A percentile compares a stretch with the other conserved stretches of the same genome.
phyloP scores from a whole-genome alignment of 2,113 vertebrate genomes.

The Pheucticus melanocephalus region DNA sequence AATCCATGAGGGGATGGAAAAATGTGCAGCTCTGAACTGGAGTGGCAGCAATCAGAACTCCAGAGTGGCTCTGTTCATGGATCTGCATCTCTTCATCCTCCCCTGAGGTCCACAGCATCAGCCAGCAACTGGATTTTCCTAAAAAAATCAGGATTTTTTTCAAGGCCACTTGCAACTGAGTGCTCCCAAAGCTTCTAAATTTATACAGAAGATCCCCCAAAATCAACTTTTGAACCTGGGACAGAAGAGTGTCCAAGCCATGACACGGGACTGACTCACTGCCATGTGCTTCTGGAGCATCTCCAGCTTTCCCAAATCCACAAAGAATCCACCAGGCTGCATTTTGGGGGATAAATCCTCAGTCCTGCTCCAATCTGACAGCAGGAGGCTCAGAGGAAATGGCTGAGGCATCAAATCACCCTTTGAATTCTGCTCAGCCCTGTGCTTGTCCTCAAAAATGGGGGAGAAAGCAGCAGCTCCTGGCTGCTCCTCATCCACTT shows the following conservation, averaged over 20 bases:
- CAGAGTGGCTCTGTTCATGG: neutral
- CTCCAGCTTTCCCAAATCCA: neutral
- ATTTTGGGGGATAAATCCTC: neutral
- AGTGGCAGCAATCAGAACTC: neutral
- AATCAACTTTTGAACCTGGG: neutral
- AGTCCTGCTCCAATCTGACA: neutral
- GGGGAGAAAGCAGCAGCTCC: neutral
- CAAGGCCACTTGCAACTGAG: neutral
- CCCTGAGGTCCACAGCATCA: neutral
- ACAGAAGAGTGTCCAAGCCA: neutral
- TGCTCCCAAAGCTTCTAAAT: neutral
- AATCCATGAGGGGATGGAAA: neutral
- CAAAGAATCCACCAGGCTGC: neutral
- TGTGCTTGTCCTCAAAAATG: neutral
- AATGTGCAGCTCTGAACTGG: neutral
- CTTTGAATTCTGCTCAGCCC: neutral
- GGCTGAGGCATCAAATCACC: constrained; percentile 36
- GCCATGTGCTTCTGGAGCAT: neutral
- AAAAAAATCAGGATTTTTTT: neutral
- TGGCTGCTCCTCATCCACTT: neutral
- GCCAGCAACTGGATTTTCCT: neutral
- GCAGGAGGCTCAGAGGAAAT: constrained; percentile 43
- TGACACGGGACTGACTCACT: neutral
- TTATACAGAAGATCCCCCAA: neutral
- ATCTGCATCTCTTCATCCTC: neutral